Conservation (phyloP, 2,113 vertebrate genomes). For the Peromyscus polionotus region DNA sequence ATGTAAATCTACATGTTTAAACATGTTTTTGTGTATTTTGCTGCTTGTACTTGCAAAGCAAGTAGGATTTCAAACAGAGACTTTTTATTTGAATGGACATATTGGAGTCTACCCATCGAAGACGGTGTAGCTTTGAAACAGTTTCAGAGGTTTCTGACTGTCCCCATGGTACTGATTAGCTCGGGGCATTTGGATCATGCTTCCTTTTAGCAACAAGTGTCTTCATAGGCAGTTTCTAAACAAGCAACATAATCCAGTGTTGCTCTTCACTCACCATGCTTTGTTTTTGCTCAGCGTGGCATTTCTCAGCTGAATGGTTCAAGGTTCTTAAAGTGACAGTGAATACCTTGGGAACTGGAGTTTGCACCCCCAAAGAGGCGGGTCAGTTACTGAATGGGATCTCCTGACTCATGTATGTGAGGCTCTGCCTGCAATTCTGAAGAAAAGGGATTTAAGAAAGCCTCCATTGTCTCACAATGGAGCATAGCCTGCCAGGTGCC, state of each 20-base stretch:
- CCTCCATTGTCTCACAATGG: background rate
- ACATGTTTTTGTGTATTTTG: constrained; percentile 48
- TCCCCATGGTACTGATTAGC: background rate
- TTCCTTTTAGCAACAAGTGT: background rate
- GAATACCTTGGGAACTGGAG: constrained; percentile 34
- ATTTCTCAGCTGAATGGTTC: background rate
- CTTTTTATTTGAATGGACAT: background rate
- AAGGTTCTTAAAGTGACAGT: constrained; percentile 21
- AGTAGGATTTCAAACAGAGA: constrained; percentile 43
- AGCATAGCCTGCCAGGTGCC: background rate
- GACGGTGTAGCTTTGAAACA: background rate
- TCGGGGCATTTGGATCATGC: background rate
- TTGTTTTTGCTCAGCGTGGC: background rate
- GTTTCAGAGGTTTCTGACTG: background rate
- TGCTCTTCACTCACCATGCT: background rate
- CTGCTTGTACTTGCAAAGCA: background rate
- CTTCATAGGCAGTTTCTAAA: background rate
- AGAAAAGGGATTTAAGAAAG: constrained; percentile 25
- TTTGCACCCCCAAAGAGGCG: background rate
- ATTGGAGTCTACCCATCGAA: background rate
- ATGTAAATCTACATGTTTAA: constrained; percentile 42
- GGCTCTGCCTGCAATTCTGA: background rate
- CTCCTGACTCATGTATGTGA: background rate
- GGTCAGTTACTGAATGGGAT: background rate
- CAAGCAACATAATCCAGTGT: background rate